Conservation (phyloP, 2,888 invertebrate genomes). For the Schizotus pectinicornis region DNA sequence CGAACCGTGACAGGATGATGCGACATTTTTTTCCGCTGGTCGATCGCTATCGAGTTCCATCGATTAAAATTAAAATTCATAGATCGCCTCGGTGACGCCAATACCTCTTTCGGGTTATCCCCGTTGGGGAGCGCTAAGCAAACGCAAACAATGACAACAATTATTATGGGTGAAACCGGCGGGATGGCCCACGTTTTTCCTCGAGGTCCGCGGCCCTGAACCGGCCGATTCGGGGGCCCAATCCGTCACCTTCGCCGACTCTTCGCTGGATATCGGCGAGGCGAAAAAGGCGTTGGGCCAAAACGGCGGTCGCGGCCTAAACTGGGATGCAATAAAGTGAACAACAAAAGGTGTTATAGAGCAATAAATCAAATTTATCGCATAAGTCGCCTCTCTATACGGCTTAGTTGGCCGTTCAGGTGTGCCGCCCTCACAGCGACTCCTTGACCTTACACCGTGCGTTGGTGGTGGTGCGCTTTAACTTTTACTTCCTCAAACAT, state of each 20-base stretch:
- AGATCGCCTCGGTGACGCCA: too few relatives aligned
- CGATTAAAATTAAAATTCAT: too few relatives aligned
- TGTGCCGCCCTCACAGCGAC: conserved; percentile 42
- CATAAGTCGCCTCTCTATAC: conserved; percentile 26
- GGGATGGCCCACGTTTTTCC: too few relatives aligned
- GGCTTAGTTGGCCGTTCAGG: conserved; percentile 34
- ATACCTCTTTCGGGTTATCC: too few relatives aligned
- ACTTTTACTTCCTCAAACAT: conserved; percentile 24
- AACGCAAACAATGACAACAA: too few relatives aligned
- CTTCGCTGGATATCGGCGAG: conserved; percentile 1
- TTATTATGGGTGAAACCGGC: too few relatives aligned
- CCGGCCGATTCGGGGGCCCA: too few relatives aligned
- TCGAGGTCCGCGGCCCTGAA: too few relatives aligned
- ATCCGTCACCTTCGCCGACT: too few relatives aligned
- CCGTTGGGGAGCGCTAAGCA: too few relatives aligned
- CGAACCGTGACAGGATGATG: conserved; percentile 39
- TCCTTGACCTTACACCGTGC: conserved; percentile 41
- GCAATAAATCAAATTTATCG: conserved; percentile 29
- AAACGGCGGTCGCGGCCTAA: conserved; percentile 12
- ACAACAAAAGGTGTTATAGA: conserved; percentile 29
- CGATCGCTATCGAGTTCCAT: background rate
- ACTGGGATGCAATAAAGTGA: conserved; percentile 8
- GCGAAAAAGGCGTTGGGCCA: background rate
- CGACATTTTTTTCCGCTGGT: conserved; percentile 32
- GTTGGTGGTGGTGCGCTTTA: conserved; percentile 25